A percentile compares a stretch with the other conserved stretches of the same genome.
Conservation (phyloP, 2,888 invertebrate genomes). For the Melanargia galathea region DNA sequence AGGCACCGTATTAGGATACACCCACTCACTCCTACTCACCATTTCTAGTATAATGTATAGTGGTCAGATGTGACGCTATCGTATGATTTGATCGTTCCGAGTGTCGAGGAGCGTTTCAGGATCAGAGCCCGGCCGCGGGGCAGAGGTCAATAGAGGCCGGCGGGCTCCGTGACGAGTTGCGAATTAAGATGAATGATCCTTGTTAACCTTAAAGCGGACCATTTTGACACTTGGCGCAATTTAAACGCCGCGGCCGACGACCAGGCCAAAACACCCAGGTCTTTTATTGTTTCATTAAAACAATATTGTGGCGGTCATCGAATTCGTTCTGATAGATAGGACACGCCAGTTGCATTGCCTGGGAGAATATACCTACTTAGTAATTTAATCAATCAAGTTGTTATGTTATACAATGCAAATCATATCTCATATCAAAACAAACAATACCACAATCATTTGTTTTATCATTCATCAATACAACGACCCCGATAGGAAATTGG, state of each 20-base stretch:
- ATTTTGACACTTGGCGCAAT: constrained; percentile 22
- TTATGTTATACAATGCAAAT: background rate
- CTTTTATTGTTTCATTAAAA: background rate
- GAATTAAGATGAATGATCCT: constrained; percentile 30
- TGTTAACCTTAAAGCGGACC: constrained; percentile 6
- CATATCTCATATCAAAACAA: background rate
- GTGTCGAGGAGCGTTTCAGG: constrained; percentile 20
- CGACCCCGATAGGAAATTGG: background rate
- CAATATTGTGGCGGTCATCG: too few relatives aligned
- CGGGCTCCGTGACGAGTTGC: constrained; percentile 21
- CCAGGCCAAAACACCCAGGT: background rate
- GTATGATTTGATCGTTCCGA: background rate
- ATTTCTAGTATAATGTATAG: background rate
- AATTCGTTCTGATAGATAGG: too few relatives aligned
- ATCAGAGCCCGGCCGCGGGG: constrained; percentile 27
- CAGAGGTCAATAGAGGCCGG: constrained; percentile 34
- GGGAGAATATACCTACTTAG: too few relatives aligned
- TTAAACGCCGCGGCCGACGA: background rate
- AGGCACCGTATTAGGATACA: background rate
- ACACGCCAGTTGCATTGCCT: too few relatives aligned
- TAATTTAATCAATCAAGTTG: too few relatives aligned
- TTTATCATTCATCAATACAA: background rate
- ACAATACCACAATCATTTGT: background rate
- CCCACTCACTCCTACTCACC: background rate
- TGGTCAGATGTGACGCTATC: background rate